These are phyloP conservation scores for Rhinoderma darwinii DNA, from an alignment of 2,113 vertebrate species.

Conservation along the genomic window DNA sequence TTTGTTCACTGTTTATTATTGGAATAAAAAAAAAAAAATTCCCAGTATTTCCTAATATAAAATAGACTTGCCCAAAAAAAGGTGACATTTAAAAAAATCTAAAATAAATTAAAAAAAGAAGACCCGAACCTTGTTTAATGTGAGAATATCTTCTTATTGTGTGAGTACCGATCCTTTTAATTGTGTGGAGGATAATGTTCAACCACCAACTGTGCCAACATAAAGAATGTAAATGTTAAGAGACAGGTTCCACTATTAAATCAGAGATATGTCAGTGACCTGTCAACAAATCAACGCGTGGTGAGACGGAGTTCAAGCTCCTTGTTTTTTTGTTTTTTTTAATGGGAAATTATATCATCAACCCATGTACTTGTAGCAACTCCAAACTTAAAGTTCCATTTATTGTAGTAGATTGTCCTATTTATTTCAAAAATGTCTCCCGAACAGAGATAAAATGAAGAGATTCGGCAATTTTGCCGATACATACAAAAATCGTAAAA, in stretches of 20 bases:
- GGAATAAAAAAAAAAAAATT: too few relatives aligned
- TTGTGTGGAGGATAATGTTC: constrained; percentile 7
- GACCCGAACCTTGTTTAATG: too few relatives aligned
- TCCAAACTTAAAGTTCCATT: not conserved
- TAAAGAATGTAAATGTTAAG: constrained; percentile 6
- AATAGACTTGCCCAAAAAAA: too few relatives aligned
- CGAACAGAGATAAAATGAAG: too few relatives aligned
- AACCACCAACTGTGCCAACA: constrained; percentile 13
- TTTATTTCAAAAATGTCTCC: not conserved
- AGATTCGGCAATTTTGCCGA: not conserved
- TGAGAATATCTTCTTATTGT: not conserved
- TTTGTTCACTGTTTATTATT: too few relatives aligned
- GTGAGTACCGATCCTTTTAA: not conserved
- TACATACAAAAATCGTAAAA: not conserved
- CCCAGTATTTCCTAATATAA: too few relatives aligned
- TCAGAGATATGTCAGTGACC: not conserved
- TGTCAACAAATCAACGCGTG: not conserved
- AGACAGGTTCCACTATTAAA: constrained; percentile 4
- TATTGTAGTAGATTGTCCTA: not conserved
- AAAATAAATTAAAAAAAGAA: not conserved
- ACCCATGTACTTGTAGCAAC: not conserved
- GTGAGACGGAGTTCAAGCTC: not conserved
- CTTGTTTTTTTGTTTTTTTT: not conserved
- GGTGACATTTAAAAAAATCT: not conserved
- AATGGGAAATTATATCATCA: constrained; percentile 16